These are phyloP conservation scores for Sebastes hubbsi DNA, from an alignment of 2,797 vertebrate species.

Conservation along the genomic window DNA sequence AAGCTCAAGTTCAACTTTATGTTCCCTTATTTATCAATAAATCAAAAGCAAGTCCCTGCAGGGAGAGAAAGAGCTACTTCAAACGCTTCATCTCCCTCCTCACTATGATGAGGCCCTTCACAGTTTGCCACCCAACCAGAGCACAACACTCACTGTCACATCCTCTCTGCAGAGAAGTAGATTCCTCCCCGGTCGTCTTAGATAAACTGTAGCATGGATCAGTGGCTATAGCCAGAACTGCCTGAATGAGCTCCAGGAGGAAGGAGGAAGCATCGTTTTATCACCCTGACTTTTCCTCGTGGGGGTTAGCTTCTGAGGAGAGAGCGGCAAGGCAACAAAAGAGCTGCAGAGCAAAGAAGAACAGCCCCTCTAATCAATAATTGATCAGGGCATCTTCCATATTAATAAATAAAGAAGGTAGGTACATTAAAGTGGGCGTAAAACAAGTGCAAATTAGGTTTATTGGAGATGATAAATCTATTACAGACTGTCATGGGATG, in stretches of 20 bases:
- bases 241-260: not conserved
- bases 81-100: not conserved
- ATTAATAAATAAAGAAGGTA: slow-evolving; percentile 57
- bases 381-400: slow-evolving; percentile 60
- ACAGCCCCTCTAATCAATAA: slow-evolving; percentile 58
- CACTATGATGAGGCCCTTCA: not conserved
- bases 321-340: slow-evolving; percentile 23
- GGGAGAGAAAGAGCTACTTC: not conserved
- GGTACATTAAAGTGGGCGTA: slow-evolving; percentile 1
- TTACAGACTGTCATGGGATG: not conserved
- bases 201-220: slow-evolving; percentile 21
- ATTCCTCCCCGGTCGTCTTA: not conserved
- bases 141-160: slow-evolving; percentile 1
- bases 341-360: slow-evolving; percentile 37
- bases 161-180: not conserved
- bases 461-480: slow-evolving; percentile 32
- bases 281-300: slow-evolving; percentile 1
- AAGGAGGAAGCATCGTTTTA: slow-evolving; percentile 20
- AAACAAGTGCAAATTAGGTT: slow-evolving; percentile 42
- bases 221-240: not conserved
- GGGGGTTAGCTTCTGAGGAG: slow-evolving; percentile 20
- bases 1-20: not conserved
- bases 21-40: not conserved
- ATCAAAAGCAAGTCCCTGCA: not conserved
- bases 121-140: slow-evolving; percentile 16